Evolutionary conservation across 30 jellyfish, hydroid and myxozoan species (phyloP).

Genomic region (Aurelia sp.): DNA sequence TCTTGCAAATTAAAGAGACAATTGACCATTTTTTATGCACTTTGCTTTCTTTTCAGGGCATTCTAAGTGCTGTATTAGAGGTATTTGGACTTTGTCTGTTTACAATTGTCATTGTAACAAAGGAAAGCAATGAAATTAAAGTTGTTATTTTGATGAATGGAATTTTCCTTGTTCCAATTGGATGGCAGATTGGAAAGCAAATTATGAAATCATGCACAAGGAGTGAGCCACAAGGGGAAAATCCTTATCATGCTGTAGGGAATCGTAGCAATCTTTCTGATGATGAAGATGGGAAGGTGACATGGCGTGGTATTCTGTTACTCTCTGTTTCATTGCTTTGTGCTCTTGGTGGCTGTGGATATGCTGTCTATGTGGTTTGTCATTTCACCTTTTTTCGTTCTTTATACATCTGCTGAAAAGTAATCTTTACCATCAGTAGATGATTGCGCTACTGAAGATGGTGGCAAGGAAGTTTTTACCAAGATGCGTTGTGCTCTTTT

Average conservation of each 20-base stretch:
- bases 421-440: too few species aligned
- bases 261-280: not conserved
- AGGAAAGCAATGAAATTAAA: slow-evolving; percentile 35
- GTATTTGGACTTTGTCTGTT: slow-evolving; percentile 77
- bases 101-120: slow-evolving; percentile 61
- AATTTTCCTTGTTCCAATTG: slow-evolving; percentile 67
- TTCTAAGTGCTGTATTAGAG: slow-evolving; percentile 60
- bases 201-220: slow-evolving; percentile 11
- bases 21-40: not conserved
- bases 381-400: not conserved
- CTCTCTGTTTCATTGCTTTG: slow-evolving; percentile 7
- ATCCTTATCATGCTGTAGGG: slow-evolving; percentile 18
- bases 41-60: slow-evolving; percentile 66
- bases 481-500: too few species aligned
- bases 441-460: too few species aligned
- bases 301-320: not conserved
- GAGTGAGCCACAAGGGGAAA: not conserved
- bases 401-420: too few species aligned
- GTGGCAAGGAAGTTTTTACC: too few species aligned
- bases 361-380: slow-evolving; percentile 37
- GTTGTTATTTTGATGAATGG: slow-evolving; percentile 83
- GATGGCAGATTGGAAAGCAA: slow-evolving; percentile 52
- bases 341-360: slow-evolving; percentile 58
- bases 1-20: too few species aligned
- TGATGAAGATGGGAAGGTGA: slow-evolving; percentile 1